Evolutionary conservation across 2,797 vertebrate genomes (phyloP), one percentile per base, ranked within the genome.

Genomic region (Menidia menidia): DNA sequence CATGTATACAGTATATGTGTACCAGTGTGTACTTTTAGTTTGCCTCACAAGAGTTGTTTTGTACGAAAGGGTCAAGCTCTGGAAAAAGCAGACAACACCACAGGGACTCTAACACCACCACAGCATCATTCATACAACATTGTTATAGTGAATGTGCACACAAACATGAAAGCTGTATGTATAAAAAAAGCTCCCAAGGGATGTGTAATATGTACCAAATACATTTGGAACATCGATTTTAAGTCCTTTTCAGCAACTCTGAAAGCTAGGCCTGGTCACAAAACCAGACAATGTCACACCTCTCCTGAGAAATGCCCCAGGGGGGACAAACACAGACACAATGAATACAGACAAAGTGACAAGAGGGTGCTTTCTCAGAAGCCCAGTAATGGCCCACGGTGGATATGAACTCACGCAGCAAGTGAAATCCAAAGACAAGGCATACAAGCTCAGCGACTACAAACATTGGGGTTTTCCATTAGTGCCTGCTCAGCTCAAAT

Each of bases 341-440:
- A 64, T 55, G 48, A 70, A 71, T 55, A 58, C 53, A 54, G 75
- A 81, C 69, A 73, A 68, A 70, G 48, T 75, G 64, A 78, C 68
- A 65, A 60, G 41, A 71, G 42, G 16, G 55, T 51, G 15, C n/a
- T 55, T 54, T 72, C 39, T 73, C 19, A 72, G 47, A 66, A 60
- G 60, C 55, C 68, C 68, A 60, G 15, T 52, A 31, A 25, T 11
- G 71, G 25, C 62, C 44, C 32, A 61, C 43, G 45, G 60, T 48
- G 13, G 25, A 77, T 70, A 71, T 60, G 35, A 73, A 66, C 33
- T 18, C 35, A 35, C 14, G 51, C 58, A 70, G 15, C 18, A 12
- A 73, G 19, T 56, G 2, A 60, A 62, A 60, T 30, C 4, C 25
- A 30, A 1, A 31, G 0, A 35, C 12, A 13, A 18, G 33, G 3